Base-by-base conservation (phyloP, 2,797 vertebrate genomes). In the Periparus ater region DNA sequence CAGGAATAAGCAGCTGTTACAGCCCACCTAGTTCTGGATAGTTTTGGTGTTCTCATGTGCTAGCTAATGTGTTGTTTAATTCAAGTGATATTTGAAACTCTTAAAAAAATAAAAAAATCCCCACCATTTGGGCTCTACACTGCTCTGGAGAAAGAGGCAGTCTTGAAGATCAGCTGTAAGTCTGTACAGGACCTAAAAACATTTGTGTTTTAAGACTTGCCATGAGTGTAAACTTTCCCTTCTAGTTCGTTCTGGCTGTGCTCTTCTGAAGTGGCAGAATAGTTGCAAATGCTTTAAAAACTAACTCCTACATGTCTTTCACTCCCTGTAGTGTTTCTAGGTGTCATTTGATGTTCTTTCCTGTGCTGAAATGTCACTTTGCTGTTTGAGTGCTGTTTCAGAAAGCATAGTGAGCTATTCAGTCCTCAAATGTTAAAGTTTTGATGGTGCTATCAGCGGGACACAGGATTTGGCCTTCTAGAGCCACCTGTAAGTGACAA, bases 351-450 rank as follows among this genome's bases (percentile, higher is more conserved):
- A 15, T 66, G 58, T 48, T 68, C 26, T 80, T 80, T 85, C 30
- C 32, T 60, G 29, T 62, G n/a, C 44, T 40, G 32, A 53, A 36
- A 62, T 91, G 45, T 40, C 32, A 9, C 25, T 44, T 72, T 14
- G 16, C 65, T 67, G 2, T 70, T 89, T 51, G 26, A 93, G 55
- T 77, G 62, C 40, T 58, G 17, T 72, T 95, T 94, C 54, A 65
- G 38, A 78, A 78, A 32, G n/a, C 29, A 4, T 2, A 29, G 36
- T 34, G 36, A 76, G 53, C 42, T 38, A 21, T 84, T 86, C 44
- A 16, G 26, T 51, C 60, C 48, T 51, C 36, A 72, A 3, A 40
- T 30, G 6, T 73, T 63, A 11, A 22, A 4, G 1, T 80, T 83
- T 67, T 57, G 32, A 18, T 65, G 47, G 10, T 85, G n/a, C 44